Percentiles rank a stretch among this genome's conserved stretches.
phyloP scores from a whole-genome alignment of 30 jellyfish, hydroid and myxozoan species.

The Catostylus mosaicus region DNA sequence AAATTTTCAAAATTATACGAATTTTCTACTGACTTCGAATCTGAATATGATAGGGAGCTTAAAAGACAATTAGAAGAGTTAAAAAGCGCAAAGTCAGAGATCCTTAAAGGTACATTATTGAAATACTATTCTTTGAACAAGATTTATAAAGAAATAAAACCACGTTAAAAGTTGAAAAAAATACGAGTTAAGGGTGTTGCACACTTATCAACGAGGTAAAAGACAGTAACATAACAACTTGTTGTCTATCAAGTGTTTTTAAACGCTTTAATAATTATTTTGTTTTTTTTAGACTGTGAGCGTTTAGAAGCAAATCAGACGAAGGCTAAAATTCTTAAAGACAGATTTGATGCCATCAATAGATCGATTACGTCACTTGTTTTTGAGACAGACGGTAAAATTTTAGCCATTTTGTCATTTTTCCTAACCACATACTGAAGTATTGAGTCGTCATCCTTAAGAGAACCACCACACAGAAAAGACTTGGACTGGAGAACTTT shows the following conservation, averaged over 20 bases:
- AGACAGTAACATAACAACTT: too few relatives aligned
- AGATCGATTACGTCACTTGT: constrained; percentile 42
- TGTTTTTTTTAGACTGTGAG: constrained; percentile 11
- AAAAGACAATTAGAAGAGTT: background rate
- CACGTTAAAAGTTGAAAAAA: too few relatives aligned
- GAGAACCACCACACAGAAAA: too few relatives aligned
- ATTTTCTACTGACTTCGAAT: constrained; percentile 36
- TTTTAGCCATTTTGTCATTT: background rate
- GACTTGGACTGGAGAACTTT: too few relatives aligned
- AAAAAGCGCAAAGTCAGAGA: background rate
- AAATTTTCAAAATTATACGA: constrained; percentile 28
- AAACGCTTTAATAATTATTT: background rate
- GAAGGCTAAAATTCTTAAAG: background rate
- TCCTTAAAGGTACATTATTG: constrained; percentile 42
- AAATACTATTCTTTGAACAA: too few relatives aligned
- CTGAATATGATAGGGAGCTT: constrained; percentile 32
- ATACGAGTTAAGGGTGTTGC: too few relatives aligned
- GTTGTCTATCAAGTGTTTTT: too few relatives aligned
- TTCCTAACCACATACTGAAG: too few relatives aligned
- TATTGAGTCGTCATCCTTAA: too few relatives aligned
- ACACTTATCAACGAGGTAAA: too few relatives aligned
- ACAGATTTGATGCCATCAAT: constrained; percentile 26
- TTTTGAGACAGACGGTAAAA: constrained; percentile 58
- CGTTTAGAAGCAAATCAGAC: background rate
- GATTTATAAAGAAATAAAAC: too few relatives aligned